Percentiles rank a stretch among this genome's conserved stretches.
Conservation (phyloP, 2,888 invertebrate species). For the Reticulitermes lucifugus region DNA sequence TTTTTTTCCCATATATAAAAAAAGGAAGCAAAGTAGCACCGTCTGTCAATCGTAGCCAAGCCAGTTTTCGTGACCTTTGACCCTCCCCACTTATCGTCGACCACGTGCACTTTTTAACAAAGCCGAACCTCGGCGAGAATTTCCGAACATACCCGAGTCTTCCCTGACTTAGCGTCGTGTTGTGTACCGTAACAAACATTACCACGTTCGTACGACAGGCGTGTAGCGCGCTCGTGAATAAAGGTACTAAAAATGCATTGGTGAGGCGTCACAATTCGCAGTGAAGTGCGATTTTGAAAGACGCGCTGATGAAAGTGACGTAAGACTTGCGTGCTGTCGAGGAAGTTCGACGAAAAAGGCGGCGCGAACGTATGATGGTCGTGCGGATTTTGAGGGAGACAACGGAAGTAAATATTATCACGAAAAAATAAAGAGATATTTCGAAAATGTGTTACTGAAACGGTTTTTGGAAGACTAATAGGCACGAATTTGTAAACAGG, state of each 20-base stretch:
- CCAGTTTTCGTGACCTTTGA: conserved; percentile 46
- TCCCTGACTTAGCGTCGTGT: conserved; percentile 2
- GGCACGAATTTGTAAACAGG: no score
- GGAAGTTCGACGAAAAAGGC: no score
- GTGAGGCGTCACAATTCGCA: no score
- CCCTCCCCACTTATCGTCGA: conserved; percentile 9
- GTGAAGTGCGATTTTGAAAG: no score
- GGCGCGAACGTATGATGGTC: no score
- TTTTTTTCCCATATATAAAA: not conserved
- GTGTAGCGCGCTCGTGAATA: not conserved
- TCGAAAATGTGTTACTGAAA: no score
- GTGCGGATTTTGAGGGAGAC: no score
- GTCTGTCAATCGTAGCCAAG: conserved; percentile 15
- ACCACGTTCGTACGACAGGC: not conserved
- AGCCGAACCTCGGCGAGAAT: not conserved
- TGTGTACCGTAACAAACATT: not conserved
- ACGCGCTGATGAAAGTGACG: no score
- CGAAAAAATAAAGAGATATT: no score
- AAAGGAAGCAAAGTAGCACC: not conserved
- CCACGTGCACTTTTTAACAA: conserved; percentile 4
- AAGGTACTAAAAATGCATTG: not conserved
- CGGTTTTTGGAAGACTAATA: no score
- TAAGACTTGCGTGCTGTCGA: no score
- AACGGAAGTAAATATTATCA: no score
- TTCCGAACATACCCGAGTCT: conserved; percentile 15